These are phyloP conservation scores for Sarcophaga bullata DNA, from an alignment of 1,140 invertebrate species.

Conservation along the genomic window DNA sequence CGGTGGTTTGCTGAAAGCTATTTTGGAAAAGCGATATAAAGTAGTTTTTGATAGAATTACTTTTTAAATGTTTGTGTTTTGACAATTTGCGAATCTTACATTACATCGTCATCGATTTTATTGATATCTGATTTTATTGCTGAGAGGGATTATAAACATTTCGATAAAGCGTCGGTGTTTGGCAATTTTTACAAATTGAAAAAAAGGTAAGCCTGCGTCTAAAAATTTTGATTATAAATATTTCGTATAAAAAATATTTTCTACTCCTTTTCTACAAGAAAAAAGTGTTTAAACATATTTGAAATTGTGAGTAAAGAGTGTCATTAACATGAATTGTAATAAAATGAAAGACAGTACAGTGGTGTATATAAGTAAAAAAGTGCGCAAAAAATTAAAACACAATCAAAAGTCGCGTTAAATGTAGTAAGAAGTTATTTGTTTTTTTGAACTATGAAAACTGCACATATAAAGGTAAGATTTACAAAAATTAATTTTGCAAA, in stretches of 20 bases:
- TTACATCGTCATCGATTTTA: neutral
- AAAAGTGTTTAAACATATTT: conserved; percentile 6
- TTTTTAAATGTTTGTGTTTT: neutral
- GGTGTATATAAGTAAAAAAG: conserved; percentile 4
- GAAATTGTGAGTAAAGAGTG: neutral
- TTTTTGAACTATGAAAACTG: neutral
- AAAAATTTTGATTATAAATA: neutral
- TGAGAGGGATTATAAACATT: no score
- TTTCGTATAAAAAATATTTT: conserved; percentile 25
- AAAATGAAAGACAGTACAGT: conserved; percentile 13
- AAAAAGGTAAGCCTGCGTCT: neutral
- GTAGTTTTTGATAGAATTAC: neutral
- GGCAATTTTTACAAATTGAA: neutral
- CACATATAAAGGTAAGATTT: conserved; percentile 11
- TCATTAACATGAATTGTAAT: neutral
- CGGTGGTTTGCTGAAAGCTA: neutral
- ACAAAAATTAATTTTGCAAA: neutral
- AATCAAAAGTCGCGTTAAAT: conserved; percentile 7
- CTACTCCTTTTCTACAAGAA: conserved; percentile 6
- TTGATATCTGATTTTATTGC: no score
- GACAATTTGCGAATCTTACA: neutral
- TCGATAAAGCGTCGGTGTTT: neutral
- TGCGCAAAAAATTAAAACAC: neutral
- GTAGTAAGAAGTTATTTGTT: conserved; percentile 4
- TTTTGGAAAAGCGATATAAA: neutral